phyloP scores from a whole-genome alignment of 2,797 vertebrate genomes.

The Astyanax mexicanus region DNA sequence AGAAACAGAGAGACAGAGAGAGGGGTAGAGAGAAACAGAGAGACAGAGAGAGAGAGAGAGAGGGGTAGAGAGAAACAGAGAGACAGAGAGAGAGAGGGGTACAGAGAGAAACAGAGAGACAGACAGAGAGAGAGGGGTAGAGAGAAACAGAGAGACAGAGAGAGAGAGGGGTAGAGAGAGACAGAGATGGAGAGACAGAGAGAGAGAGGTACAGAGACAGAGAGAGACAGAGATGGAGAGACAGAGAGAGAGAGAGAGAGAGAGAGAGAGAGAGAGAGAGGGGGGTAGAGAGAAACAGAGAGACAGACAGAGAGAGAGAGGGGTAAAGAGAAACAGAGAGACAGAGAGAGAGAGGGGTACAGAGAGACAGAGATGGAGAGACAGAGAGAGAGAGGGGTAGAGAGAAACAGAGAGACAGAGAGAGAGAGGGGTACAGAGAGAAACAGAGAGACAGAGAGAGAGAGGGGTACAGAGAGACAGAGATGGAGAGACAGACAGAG shows the following conservation, averaged over 20 bases:
- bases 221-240: no score
- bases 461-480: background rate
- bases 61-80: no score
- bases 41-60: no score
- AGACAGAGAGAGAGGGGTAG: background rate
- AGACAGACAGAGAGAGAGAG: background rate
- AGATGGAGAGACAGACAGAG: no score
- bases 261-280: no score
- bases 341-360: background rate
- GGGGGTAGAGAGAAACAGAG: background rate
- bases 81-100: background rate
- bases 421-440: no score
- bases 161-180: no score
- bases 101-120: background rate
- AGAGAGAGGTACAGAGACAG: no score
- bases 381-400: background rate
- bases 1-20: no score
- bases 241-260: background rate
- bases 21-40: background rate
- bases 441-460: background rate
- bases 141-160: background rate
- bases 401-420: no score
- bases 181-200: no score
- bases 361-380: background rate
- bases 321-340: background rate